Conservation (phyloP, 2,888 invertebrate species). For the Willowsia nigromaculata region DNA sequence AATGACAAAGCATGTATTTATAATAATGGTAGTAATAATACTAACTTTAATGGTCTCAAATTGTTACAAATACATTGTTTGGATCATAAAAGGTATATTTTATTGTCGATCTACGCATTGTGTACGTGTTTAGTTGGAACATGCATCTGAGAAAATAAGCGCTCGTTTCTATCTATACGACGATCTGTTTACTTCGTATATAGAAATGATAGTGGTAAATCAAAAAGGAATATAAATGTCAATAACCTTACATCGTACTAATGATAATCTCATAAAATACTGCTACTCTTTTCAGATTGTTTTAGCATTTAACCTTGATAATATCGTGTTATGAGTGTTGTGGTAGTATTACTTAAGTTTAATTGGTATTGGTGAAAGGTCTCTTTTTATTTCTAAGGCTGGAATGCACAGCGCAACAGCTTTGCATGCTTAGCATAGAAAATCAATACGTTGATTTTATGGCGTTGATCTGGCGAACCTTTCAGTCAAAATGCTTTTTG, state of each 20-base stretch:
- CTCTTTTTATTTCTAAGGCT: neutral
- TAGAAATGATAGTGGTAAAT: conserved; percentile 13
- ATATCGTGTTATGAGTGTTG: neutral
- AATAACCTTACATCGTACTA: conserved; percentile 19
- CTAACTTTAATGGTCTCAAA: conserved; percentile 22
- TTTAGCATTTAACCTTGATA: conserved; percentile 24
- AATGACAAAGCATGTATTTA: conserved; percentile 24
- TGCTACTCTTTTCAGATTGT: neutral
- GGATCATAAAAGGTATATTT: conserved; percentile 9
- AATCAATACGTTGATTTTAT: too few relatives aligned
- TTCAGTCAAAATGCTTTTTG: too few relatives aligned
- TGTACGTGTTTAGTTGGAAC: neutral
- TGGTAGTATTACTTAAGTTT: neutral
- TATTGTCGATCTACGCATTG: neutral
- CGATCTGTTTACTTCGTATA: neutral
- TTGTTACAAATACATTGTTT: conserved; percentile 9
- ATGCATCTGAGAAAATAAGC: neutral
- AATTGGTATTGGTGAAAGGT: neutral
- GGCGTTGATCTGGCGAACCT: neutral
- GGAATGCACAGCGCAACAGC: conserved; percentile 22
- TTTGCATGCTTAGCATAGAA: neutral
- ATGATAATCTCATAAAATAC: neutral
- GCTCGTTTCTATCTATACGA: neutral
- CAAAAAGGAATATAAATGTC: conserved; percentile 18
- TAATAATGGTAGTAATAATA: conserved; percentile 36